Evolutionary conservation across 35 echinoderm and acorn worm species (phyloP), one percentile per base, ranked within the genome.

Genomic region (Anneissia japonica): DNA sequence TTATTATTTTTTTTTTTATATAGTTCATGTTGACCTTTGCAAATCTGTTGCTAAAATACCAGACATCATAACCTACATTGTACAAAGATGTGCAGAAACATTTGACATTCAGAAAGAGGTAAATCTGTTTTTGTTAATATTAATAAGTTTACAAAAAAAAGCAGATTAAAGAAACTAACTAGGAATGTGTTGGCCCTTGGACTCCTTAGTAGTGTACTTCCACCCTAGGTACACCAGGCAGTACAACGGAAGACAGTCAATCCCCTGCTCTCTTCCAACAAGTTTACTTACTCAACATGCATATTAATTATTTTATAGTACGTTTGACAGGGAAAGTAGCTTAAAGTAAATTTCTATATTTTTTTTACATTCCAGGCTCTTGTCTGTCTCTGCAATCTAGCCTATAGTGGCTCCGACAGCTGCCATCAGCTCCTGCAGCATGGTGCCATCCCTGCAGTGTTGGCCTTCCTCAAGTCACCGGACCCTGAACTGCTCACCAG

Each of bases 31-130:
- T 32, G 46, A 56, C 75, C 80, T 89, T 35, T 83, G 87, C 34
- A 32, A 55, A 32, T 72, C 81, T n/a, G n/a, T 89, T 5, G 35
- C 74, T 26, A 43, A 43, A 23, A 64, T 64, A 26, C 79, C 74
- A 16, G 81, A 80, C 38, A 11, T 89, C 14, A 55, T 82, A 10
- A 29, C 38, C 28, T 75, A 82, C 29, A 83, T 89, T 37, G 39
- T 89, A 28, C 64, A 81, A 19, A 64, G 46, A 40, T 64, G 82
- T 33, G 46, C 83, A 19, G 56, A 46, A 29, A 89, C 87, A 11
- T 89, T 74, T 83, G 79, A 89, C 37, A 89, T 89, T 38, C 82
- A 89, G 38, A 89, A 81, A 82, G 87, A 83, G 64, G 80, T 88
- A 74, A 86, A 45, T 45, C n/a, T n/a, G n/a, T n/a, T n/a, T n/a